Conservation (phyloP, 2,888 invertebrate species). For the Eustalomyia histrio region DNA sequence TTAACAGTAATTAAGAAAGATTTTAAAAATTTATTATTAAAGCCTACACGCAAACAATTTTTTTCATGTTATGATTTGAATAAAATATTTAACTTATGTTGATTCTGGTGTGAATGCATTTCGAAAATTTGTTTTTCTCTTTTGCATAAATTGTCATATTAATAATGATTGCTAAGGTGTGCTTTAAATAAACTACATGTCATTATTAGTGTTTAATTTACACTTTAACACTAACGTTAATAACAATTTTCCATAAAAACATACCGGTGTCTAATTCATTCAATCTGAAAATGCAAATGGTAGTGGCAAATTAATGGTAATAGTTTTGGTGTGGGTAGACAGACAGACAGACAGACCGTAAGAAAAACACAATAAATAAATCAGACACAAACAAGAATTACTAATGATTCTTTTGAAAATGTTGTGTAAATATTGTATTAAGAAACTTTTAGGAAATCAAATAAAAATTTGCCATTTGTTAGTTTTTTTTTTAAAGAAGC, state of each 20-base stretch:
- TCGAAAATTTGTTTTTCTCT: neutral
- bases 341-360: too few species aligned
- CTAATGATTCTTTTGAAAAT: neutral
- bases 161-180: constrained; percentile 64
- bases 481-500: neutral
- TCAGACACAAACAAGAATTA: neutral
- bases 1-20: neutral
- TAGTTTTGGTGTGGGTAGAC: constrained; percentile 54
- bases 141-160: constrained; percentile 29
- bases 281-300: constrained; percentile 53
- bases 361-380: neutral
- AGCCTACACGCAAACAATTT: neutral
- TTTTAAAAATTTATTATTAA: neutral
- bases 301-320: constrained; percentile 45
- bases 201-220: constrained; percentile 65
- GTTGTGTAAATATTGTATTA: neutral
- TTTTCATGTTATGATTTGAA: neutral
- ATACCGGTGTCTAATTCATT: constrained; percentile 11
- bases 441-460: neutral
- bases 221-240: constrained; percentile 64
- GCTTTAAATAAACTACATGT: constrained; percentile 64
- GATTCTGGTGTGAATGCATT: neutral
- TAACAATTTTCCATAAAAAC: constrained; percentile 42
- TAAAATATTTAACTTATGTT: neutral
- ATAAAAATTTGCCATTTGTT: neutral